Evolutionary conservation across 2,797 vertebrate species (phyloP).

Genomic region (Rousettus madagascariensis): DNA sequence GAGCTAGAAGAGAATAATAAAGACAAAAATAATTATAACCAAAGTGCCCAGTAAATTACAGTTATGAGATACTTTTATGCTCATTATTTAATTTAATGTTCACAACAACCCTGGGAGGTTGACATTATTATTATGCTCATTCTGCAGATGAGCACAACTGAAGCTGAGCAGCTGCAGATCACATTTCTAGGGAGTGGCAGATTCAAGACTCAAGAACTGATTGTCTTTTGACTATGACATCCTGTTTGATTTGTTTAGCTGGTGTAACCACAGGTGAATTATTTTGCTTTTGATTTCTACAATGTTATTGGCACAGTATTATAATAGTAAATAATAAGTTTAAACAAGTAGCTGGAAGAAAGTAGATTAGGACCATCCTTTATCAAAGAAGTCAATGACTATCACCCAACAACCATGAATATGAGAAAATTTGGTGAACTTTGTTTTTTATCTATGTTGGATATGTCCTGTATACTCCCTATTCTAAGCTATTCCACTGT

Average conservation of each 20-base stretch:
- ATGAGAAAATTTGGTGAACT: not conserved
- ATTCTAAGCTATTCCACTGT: not conserved
- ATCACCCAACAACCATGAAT: not conserved
- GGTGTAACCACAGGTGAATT: not conserved
- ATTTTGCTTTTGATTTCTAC: conserved; percentile 7
- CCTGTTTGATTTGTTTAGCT: not conserved
- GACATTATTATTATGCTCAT: not conserved
- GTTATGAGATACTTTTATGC: not conserved
- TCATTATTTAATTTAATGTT: conserved; percentile 56
- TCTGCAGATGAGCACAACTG: not conserved
- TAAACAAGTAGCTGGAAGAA: not conserved
- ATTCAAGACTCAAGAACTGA: not conserved
- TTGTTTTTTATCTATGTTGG: not conserved
- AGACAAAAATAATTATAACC: conserved; percentile 40
- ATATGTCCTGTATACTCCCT: not conserved
- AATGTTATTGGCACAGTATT: not conserved
- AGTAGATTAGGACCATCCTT: not conserved
- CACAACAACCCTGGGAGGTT: not conserved
- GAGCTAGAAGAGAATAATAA: conserved; percentile 1
- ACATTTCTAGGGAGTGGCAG: not conserved
- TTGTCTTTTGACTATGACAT: not conserved
- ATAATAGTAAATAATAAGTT: not conserved
- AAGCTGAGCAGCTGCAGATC: not conserved
- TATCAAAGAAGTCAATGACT: not conserved
- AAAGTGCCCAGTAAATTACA: conserved; percentile 32